Evolutionary conservation across 2,888 invertebrate genomes (phyloP), one percentile per base, ranked within the genome.

Genomic region (Ochlodes sylvanus): DNA sequence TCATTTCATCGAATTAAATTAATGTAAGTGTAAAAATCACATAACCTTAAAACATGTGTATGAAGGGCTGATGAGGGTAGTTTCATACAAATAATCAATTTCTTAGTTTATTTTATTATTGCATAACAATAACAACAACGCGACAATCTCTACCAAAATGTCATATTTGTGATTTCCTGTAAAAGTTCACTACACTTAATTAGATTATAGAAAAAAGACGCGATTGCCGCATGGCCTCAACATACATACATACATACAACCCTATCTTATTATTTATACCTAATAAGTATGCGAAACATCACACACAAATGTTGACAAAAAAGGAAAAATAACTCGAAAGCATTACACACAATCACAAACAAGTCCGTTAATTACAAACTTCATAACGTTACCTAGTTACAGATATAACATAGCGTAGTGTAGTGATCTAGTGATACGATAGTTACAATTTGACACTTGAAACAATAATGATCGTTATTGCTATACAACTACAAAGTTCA

Each of bases 181-280:
- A 90, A 90, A 91, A 91, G 85, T 86, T 76, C 87, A 87, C 91
- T 92, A 92, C 91, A 82, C 90, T 91, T 92, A 90, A 82, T 83
- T 87, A 87, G 82, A 87, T 86, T 83, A 88, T 86, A 89, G 84
- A 80, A 85, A 85, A 80, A 76, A 76, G 78, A 81, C 86, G 86
- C 91, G 91, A 83, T 85, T 90, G 90, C 90, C 90, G 76, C 82
- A 80, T 81, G 76, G 81, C 75, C 77, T 77, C 80, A 79, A 81
- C 80, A 79, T 80, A 77, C 81, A 79, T 77, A 77, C 81, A 79
- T 77, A 78, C 80, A 75, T 78, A 82, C 83, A 76, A 65, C 77
- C 78, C 74, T 78, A 76, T 78, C 76, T 77, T 73, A 75, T 77
- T 77, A 77, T 79, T 78, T 79, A 80, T 79, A 77, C 75, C 82